phyloP scores from a whole-genome alignment of 2,113 vertebrate genomes.

The Ceratotherium simum region DNA sequence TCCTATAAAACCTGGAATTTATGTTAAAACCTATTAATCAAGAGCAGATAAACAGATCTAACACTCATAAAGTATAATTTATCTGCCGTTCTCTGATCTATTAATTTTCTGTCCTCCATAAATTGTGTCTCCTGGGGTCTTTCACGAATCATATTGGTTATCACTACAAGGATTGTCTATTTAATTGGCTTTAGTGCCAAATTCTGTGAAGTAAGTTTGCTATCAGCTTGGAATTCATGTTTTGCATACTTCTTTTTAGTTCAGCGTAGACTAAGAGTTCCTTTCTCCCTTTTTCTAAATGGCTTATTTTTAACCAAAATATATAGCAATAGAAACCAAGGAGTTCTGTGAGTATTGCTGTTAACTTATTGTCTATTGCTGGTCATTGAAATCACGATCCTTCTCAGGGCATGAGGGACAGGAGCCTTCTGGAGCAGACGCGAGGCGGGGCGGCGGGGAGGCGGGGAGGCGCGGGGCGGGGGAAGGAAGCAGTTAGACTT shows the following conservation, averaged over 20 bases:
- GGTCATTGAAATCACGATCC: not conserved
- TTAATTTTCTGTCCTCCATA: constrained; percentile 12
- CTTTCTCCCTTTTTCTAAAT: not conserved
- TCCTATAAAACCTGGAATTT: not conserved
- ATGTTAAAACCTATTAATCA: not conserved
- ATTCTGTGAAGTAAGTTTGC: not conserved
- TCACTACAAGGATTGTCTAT: not conserved
- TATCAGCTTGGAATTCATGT: not conserved
- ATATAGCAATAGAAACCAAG: not conserved
- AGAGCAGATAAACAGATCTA: not conserved
- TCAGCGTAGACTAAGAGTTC: not conserved
- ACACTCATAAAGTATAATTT: not conserved
- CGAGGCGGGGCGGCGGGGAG: no score
- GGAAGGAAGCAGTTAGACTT: not conserved
- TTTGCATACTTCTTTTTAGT: constrained; percentile 29
- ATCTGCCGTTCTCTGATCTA: not conserved
- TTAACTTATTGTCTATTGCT: not conserved
- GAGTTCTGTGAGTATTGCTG: not conserved
- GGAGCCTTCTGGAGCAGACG: not conserved
- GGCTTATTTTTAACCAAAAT: constrained; percentile 27
- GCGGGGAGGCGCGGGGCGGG: no score
- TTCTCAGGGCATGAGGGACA: not conserved
- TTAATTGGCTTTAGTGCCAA: not conserved
- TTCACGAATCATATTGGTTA: not conserved
- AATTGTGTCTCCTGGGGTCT: not conserved